Percentiles rank a stretch among this genome's conserved stretches.
Evolutionary conservation across 1,140 invertebrate genomes (phyloP).

Genomic region (Plutomurus gul): DNA sequence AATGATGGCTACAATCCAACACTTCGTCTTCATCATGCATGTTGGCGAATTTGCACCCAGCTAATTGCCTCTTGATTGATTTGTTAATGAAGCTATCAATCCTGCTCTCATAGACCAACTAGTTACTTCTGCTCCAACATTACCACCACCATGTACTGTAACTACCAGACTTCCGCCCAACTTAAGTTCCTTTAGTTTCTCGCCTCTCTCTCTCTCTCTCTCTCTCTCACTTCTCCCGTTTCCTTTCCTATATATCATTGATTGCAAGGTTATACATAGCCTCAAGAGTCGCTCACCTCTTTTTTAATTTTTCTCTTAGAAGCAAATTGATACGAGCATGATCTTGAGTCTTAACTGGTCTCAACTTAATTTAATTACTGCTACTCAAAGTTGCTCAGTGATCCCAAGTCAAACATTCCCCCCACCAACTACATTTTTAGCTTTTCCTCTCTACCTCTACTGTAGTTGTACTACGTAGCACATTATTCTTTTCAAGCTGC

Average conservation of each 20-base stretch:
- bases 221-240: neutral
- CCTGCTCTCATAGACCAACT: conserved; percentile 13
- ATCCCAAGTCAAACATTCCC: too few relatives aligned
- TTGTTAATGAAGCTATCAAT: conserved; percentile 50
- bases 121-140: neutral
- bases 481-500: too few relatives aligned
- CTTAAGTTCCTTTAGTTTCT: too few relatives aligned
- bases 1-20: conserved; percentile 44
- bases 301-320: conserved; percentile 26
- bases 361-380: conserved; percentile 19
- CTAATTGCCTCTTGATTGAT: conserved; percentile 53
- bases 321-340: conserved; percentile 1
- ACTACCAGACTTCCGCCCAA: too few relatives aligned
- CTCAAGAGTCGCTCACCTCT: conserved; percentile 17
- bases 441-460: too few relatives aligned
- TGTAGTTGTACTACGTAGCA: too few relatives aligned
- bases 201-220: neutral
- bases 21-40: conserved; percentile 47
- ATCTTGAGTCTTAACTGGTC: conserved; percentile 8
- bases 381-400: neutral
- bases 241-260: neutral
- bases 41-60: conserved; percentile 31
- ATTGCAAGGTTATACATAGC: neutral
- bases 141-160: too few relatives aligned
- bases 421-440: too few relatives aligned